Conservation (phyloP, 2,797 vertebrate genomes). For the Rhabdomys pumilio region DNA sequence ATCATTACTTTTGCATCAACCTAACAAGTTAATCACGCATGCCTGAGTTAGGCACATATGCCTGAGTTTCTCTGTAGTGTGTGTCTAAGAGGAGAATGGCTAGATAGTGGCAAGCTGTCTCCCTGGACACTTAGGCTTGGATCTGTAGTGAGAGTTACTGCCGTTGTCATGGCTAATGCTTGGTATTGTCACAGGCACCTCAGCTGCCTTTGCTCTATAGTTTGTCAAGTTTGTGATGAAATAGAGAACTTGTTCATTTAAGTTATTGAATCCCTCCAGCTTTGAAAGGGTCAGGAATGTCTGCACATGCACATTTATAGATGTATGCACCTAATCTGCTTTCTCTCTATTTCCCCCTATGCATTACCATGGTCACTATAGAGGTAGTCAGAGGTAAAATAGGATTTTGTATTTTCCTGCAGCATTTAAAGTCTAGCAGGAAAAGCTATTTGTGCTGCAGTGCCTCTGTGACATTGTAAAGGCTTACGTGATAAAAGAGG, state of each 20-base stretch:
- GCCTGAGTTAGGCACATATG: not conserved
- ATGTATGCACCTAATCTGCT: not conserved
- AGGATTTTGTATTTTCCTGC: not conserved
- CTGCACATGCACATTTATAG: too few species aligned
- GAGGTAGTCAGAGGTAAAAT: not conserved
- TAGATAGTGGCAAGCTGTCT: not conserved
- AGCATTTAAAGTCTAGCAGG: not conserved
- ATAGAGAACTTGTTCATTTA: slow-evolving; percentile 9
- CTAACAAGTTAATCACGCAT: not conserved
- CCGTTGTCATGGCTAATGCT: not conserved
- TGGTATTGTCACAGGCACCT: not conserved
- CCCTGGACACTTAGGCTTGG: not conserved
- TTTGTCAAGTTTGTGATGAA: slow-evolving; percentile 8
- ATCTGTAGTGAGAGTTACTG: not conserved
- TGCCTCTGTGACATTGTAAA: not conserved
- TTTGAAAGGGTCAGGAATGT: not conserved
- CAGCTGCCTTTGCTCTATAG: not conserved
- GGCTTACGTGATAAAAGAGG: not conserved
- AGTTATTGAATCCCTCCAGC: not conserved
- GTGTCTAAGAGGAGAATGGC: not conserved
- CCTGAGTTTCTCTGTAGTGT: not conserved
- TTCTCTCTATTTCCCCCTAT: not conserved
- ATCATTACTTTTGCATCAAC: not conserved
- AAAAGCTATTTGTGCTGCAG: not conserved
- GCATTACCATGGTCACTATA: not conserved